A percentile compares a stretch with the other conserved stretches of the same genome.
These are phyloP conservation scores for Nematolebias whitei DNA, from an alignment of 2,113 vertebrate species.

Conservation along the genomic window DNA sequence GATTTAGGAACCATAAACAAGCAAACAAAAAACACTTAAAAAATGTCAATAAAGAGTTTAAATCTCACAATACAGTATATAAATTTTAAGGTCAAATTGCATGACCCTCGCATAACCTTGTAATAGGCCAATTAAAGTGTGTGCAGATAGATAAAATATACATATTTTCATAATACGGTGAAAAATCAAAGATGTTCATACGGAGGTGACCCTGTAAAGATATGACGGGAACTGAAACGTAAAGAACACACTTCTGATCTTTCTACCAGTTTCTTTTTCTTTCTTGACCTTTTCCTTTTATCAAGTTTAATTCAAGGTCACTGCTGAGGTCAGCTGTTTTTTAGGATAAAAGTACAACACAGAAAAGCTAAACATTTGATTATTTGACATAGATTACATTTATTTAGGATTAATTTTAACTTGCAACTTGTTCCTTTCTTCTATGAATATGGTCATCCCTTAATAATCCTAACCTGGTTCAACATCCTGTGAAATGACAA, in stretches of 20 bases:
- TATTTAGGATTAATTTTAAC: neutral
- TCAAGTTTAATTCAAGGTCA: too few relatives aligned
- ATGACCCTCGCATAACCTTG: too few relatives aligned
- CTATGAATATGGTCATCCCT: neutral
- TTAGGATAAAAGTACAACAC: too few relatives aligned
- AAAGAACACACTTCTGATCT: too few relatives aligned
- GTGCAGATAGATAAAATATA: too few relatives aligned
- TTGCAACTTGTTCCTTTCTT: neutral
- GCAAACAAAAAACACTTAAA: neutral
- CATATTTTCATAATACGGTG: too few relatives aligned
- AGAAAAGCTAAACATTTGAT: too few relatives aligned
- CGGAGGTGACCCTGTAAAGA: too few relatives aligned
- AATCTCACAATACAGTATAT: neutral
- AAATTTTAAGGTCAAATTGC: neutral
- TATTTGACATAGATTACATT: neutral
- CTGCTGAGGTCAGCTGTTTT: too few relatives aligned
- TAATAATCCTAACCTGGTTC: neutral
- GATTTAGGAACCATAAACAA: neutral
- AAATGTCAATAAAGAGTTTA: neutral
- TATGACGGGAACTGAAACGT: too few relatives aligned
- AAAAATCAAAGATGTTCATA: neutral
- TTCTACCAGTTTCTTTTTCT: too few relatives aligned
- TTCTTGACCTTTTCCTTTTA: too few relatives aligned
- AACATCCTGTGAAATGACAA: neutral
- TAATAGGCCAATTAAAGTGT: neutral